These are phyloP conservation scores for Pemphigus obesinymphae DNA, from an alignment of 1,140 invertebrate genomes.

Conservation along the genomic window DNA sequence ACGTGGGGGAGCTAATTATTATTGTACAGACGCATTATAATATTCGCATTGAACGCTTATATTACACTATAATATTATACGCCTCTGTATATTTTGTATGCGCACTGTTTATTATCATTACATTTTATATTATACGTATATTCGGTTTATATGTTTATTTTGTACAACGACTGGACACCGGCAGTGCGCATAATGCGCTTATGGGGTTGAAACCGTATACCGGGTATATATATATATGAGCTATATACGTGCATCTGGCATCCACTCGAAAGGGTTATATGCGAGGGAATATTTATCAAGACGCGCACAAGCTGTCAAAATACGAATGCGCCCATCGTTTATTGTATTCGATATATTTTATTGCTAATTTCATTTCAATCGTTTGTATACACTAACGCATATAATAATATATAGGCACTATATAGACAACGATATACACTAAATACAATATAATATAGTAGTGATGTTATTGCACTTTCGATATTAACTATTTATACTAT, in stretches of 20 bases:
- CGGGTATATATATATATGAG: neutral
- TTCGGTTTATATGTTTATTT: constrained; percentile 25
- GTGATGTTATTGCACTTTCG: neutral
- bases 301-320: constrained; percentile 38
- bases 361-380: constrained; percentile 1
- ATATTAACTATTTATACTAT: no score
- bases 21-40: neutral
- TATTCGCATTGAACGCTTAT: no score
- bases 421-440: no score
- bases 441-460: neutral
- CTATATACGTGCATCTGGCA: constrained; percentile 11
- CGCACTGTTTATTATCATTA: neutral
- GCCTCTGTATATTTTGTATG: no score
- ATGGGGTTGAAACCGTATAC: neutral
- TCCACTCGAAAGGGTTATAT: constrained; percentile 11
- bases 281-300: neutral
- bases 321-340: neutral
- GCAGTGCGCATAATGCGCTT: neutral
- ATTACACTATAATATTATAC: no score
- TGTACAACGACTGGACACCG: neutral
- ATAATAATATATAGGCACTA: neutral
- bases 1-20: neutral
- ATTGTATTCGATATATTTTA: neutral
- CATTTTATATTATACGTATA: neutral
- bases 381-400: neutral